Base-by-base conservation (phyloP, 2,888 invertebrate species). In the Agonopterix arenella region DNA sequence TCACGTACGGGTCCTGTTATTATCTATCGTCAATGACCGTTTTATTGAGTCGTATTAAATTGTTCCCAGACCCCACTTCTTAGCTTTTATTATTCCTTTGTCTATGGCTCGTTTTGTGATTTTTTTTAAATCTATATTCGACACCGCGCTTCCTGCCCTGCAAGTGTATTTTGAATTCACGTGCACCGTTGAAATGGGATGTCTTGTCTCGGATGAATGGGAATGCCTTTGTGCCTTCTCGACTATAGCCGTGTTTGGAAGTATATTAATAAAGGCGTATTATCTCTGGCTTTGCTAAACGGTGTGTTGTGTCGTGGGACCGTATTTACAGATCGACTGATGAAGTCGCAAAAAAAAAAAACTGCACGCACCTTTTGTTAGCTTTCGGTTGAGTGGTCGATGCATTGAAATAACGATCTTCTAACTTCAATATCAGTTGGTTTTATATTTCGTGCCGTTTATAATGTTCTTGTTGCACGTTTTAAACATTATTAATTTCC, bases 181-280 rank as follows among this genome's bases (percentile, higher is more conserved):
- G 66, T 65, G 63, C 60, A 66, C 59, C 58, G 67, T 71, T 68
- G 59, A 64, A 64, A 73, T 58, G 60, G 66, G 64, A 66, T 73
- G 73, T 69, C 66, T 73, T 66, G 70, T 70, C 28, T 28, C 28
- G 28, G 28, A 28, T 82, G 73, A 80, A 73, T 70, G 60, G 69
- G 69, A 75, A 59, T 80, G 81, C 82, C 80, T 85, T 86, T 83
- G 81, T 88, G 86, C 89, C 88, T 89, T 88, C 72, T 85, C 73
- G 86, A 88, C 85, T 86, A 72, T 28, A 13, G 65, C 64, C 73
- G 63, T 75, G 74, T 78, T 80, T 79, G 73, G 73, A 73, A 68
- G 71, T 69, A 70, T 77, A 74, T 74, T 78, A 75, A 72, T 74
- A 77, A 79, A 77, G 70, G 59, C 66, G 68, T 73, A 74, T 81